A percentile compares a stretch with the other conserved stretches of the same genome.
Evolutionary conservation across 1,140 invertebrate genomes (phyloP).

Genomic region (Lethrus apterus): DNA sequence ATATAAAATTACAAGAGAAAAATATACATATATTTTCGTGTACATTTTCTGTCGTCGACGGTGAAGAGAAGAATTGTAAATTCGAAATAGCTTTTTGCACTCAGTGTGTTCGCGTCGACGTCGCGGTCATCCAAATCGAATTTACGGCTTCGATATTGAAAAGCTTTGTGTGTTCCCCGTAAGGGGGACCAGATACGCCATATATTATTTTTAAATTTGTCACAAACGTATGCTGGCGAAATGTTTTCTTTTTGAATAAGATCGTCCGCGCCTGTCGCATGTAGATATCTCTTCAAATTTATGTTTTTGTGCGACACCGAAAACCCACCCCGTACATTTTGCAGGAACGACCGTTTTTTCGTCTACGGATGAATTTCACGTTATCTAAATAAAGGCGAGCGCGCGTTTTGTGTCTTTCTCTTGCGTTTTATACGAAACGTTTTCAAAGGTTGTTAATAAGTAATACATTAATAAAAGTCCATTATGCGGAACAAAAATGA

Average conservation of each 20-base stretch:
- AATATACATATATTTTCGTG: too few species aligned
- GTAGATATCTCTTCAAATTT: too few species aligned
- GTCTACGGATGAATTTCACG: too few species aligned
- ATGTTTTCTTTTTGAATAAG: too few species aligned
- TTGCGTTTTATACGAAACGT: background rate
- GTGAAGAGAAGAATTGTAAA: too few species aligned
- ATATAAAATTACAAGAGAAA: too few species aligned
- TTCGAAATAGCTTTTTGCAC: conserved; percentile 12
- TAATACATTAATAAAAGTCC: conserved; percentile 26
- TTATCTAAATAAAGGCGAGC: too few species aligned
- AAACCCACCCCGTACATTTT: too few species aligned
- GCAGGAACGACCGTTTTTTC: too few species aligned
- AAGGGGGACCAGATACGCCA: conserved; percentile 12
- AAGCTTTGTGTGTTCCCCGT: conserved; percentile 7
- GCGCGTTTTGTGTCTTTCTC: background rate
- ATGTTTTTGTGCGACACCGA: too few species aligned
- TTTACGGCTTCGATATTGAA: conserved; percentile 27
- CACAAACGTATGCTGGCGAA: conserved; percentile 29
- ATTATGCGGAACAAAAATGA: conserved; percentile 25
- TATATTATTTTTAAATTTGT: conserved; percentile 37
- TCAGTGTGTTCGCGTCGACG: conserved; percentile 16
- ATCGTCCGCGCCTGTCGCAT: too few species aligned
- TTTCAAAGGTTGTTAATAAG: conserved; percentile 20
- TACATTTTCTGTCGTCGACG: too few species aligned
- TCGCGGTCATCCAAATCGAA: conserved; percentile 32